Base-by-base conservation (phyloP, 2,113 vertebrate species). In the Cyanistes caeruleus region DNA sequence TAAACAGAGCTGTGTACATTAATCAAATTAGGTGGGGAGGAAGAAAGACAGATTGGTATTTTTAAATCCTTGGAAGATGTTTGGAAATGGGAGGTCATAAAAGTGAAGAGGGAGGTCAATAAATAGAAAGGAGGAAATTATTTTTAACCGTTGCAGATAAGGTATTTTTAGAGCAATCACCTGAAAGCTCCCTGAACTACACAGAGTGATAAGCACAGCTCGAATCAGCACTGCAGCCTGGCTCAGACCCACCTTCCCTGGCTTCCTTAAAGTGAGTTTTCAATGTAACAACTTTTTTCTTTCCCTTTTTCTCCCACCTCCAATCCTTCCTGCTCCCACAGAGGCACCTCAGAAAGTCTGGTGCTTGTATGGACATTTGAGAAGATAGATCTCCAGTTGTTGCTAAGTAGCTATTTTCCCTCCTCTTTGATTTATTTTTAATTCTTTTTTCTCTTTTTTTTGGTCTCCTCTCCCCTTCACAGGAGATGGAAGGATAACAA, bases 131-230 rank as follows among this genome's bases (percentile, higher is more conserved):
- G 31, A 69, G 44, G 41, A 86, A 90, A 91, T 93, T 95, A 96
- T 91, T 97, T 95, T 95, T 90, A 97, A 91, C 79, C 20, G 13
- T 93, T 93, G 85, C 67, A 93, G 92, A 91, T 77, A 85, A 93
- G 75, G 75, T 95, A 94, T 94, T 97, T 95, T 97, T 97, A 96
- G 93, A 93, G 87, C 85, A 95, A 87, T 95, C 90, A 96, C 92
- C 92, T 96, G 95, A 77, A 95, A 88, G 82, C 68, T 94, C 85
- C 75, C 88, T 77, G 82, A 73, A 70, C 90, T 77, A 37, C 68
- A 14, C 30, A 48, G 75, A 49, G 74, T 37, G 87, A 93, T 94
- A 86, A 95, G 87, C 79, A 56, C 72, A 19, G 39, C 93, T 94
- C 93, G 63, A 15, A 74, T 49, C 56, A 6, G 78, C 8, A 39